Percentiles rank a stretch among this genome's conserved stretches.
phyloP scores from a whole-genome alignment of 2,113 vertebrate genomes.

The Psophia crepitans region DNA sequence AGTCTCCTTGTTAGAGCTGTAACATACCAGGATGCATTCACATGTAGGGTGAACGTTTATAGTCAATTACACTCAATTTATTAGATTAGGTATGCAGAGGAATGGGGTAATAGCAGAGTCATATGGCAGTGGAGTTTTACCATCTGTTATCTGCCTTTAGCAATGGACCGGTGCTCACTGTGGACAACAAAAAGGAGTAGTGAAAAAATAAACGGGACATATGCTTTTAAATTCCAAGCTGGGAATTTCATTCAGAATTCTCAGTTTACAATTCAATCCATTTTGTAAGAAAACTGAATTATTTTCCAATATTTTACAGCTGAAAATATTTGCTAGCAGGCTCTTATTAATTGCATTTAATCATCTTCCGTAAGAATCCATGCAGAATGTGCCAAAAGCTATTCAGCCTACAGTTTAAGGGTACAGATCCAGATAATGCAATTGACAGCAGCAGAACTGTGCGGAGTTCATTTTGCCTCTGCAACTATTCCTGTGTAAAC shows the following conservation, averaged over 20 bases:
- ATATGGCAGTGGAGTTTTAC: conserved; percentile 31
- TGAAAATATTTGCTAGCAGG: background rate
- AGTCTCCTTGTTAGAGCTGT: background rate
- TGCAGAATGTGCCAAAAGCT: background rate
- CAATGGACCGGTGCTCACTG: background rate
- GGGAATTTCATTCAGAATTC: background rate
- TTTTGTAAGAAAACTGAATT: background rate
- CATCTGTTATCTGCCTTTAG: conserved; percentile 51
- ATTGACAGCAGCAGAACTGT: background rate
- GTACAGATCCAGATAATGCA: background rate
- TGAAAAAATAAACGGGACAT: background rate
- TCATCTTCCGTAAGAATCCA: background rate
- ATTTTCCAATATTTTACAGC: background rate
- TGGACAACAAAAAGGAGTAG: background rate
- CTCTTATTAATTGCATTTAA: conserved; percentile 16
- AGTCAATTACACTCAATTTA: conserved; percentile 51
- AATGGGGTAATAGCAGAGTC: conserved; percentile 30
- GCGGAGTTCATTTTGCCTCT: background rate
- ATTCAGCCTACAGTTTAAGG: background rate
- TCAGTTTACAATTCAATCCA: background rate
- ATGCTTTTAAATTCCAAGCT: background rate
- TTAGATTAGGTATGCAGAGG: conserved; percentile 26
- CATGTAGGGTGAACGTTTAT: background rate
- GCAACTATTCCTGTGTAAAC: background rate
- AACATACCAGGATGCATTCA: background rate